These are phyloP conservation scores for Drosophila pectinifera DNA, from an alignment of 1,140 invertebrate genomes.

Conservation along the genomic window DNA sequence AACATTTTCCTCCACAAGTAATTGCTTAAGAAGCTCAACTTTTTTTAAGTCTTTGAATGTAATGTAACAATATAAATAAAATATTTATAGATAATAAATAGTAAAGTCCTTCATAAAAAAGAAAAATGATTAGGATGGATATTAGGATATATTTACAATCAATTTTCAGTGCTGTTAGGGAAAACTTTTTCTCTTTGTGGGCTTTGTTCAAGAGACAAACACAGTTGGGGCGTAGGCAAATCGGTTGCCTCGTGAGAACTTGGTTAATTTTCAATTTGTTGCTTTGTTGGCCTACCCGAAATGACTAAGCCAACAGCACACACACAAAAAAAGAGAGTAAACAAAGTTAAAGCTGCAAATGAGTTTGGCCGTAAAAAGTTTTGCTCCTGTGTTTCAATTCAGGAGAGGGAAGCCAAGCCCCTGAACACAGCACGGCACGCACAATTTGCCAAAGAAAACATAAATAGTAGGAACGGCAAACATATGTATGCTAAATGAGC, in stretches of 20 bases:
- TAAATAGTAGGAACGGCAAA: slow-evolving; percentile 72
- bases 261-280: slow-evolving; percentile 77
- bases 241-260: slow-evolving; percentile 49
- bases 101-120: neutral
- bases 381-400: slow-evolving; percentile 49
- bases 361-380: slow-evolving; percentile 56
- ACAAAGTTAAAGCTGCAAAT: slow-evolving; percentile 56
- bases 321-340: slow-evolving; percentile 23
- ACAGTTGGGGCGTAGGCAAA: slow-evolving; percentile 42
- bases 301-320: slow-evolving; percentile 40
- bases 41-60: too few species aligned
- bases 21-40: too few species aligned
- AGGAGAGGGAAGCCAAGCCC: slow-evolving; percentile 3
- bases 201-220: slow-evolving; percentile 13
- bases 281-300: slow-evolving; percentile 55
- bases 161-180: neutral
- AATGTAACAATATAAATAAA: too few species aligned
- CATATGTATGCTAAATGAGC: slow-evolving; percentile 67
- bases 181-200: slow-evolving; percentile 6
- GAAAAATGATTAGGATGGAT: neutral
- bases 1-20: too few species aligned
- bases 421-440: slow-evolving; percentile 48
- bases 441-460: slow-evolving; percentile 82
- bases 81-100: neutral
- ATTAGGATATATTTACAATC: neutral